A percentile compares a stretch with the other conserved stretches of the same genome.
Conservation (phyloP, 2,888 invertebrate genomes). For the Campopleginae sp. region DNA sequence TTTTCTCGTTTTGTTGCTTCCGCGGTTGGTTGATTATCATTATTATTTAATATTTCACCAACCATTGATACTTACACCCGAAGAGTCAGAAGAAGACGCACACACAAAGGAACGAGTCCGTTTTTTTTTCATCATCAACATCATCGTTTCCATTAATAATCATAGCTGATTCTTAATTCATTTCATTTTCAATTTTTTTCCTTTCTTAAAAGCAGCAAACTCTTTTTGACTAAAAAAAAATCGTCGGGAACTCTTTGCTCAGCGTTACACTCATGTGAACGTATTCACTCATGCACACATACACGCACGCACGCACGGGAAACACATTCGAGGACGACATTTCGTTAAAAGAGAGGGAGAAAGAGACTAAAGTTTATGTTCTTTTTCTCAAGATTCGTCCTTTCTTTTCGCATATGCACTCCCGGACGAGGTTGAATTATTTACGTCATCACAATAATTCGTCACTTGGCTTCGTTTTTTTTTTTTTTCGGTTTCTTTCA, state of each 20-base stretch:
- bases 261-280: constrained; percentile 51
- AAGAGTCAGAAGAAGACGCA: constrained; percentile 67
- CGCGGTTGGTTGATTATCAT: constrained; percentile 5
- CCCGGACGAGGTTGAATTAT: constrained; percentile 35
- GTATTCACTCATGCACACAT: constrained; percentile 46
- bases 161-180: constrained; percentile 71
- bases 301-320: constrained; percentile 2
- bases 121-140: constrained; percentile 71
- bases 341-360: constrained; percentile 11
- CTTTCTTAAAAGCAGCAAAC: constrained; percentile 61
- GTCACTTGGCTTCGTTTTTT: constrained; percentile 38
- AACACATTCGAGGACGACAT: constrained; percentile 19
- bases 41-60: constrained; percentile 58
- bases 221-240: constrained; percentile 35
- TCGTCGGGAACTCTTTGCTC: constrained; percentile 59
- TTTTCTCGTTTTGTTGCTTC: constrained; percentile 66
- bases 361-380: constrained; percentile 6
- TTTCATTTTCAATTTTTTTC: constrained; percentile 64
- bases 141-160: constrained; percentile 38
- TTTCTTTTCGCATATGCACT: constrained; percentile 16
- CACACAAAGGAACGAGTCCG: constrained; percentile 66
- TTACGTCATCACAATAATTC: constrained; percentile 33
- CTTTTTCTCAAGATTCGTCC: constrained; percentile 33
- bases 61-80: constrained; percentile 59
- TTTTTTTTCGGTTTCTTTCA: background rate